Evolutionary conservation across 2,797 vertebrate genomes (phyloP), one percentile per base, ranked within the genome.

Genomic region (Tolypeutes matacus): DNA sequence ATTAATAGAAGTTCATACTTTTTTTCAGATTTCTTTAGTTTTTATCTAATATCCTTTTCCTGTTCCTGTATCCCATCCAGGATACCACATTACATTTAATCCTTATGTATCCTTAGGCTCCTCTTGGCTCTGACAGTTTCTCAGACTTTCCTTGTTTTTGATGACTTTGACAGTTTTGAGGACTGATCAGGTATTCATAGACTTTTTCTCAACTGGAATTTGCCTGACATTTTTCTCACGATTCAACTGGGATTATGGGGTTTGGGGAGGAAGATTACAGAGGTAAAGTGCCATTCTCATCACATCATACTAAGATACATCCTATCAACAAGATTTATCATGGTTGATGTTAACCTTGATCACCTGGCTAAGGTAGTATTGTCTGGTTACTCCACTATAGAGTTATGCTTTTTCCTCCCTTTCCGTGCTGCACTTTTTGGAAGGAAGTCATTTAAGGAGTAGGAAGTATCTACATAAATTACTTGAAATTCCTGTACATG

Each of bases 221-320:
- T 75, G 46, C 82, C 51, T 91, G 65, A 83, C 88, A 17, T 83
- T 95, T 91, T 83, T 53, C 46, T 94, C 46, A 15, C 36, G 15
- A 58, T 67, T 46, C 42, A n/a, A 64, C 53, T 65, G 46, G 46
- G 46, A 8, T 46, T 46, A 46, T 34, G 31, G 39, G 15, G 49
- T 15, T 10, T 72, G 9, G n/a, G 49, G 29, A 89, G 7, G 49
- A 84, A 56, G 34, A 89, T 77, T 5, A 29, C 4, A 73, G n/a
- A 56, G 42, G 23, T 72, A n/a, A 76, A 70, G 34, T 64, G 60
- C 25, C 27, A 29, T 90, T 90, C 27, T 83, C 42, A 58, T 46
- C 56, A 64, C 11, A 65, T 56, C 36, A 10, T 73, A 20, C 64
- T 21, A 78, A 62, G 90, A 53, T 34, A 56, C 23, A 20, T 67